Percentiles rank a stretch among this genome's conserved stretches.
phyloP scores from a whole-genome alignment of 2,888 invertebrate genomes.

The Drosophila anceps region DNA sequence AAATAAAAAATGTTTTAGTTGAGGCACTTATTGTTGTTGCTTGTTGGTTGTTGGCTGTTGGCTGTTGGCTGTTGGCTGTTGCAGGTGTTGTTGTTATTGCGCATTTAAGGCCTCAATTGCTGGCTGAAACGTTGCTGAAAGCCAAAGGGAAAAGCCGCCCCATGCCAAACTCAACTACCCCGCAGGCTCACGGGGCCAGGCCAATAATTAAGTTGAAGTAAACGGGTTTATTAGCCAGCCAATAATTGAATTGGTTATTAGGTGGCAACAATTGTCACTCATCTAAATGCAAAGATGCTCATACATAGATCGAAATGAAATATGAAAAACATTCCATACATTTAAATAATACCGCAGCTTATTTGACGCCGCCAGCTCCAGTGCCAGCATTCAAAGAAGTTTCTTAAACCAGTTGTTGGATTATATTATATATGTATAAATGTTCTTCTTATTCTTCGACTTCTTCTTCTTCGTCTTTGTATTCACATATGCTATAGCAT shows the following conservation, averaged over 20 bases:
- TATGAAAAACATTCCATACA: not conserved
- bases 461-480: not conserved
- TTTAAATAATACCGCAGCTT: not conserved
- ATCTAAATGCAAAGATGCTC: not conserved
- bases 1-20: conserved; percentile 21
- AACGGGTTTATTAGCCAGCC: not conserved
- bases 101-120: conserved; percentile 19
- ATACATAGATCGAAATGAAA: not conserved
- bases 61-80: not conserved
- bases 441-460: not conserved
- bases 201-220: conserved; percentile 7
- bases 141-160: not conserved
- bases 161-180: conserved; percentile 29
- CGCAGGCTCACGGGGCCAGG: conserved; percentile 5
- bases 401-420: not conserved
- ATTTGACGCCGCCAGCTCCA: conserved; percentile 2
- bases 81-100: conserved; percentile 23
- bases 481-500: conserved; percentile 2
- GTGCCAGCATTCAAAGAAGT: not conserved
- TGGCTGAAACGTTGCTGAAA: conserved; percentile 3
- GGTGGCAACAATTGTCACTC: conserved; percentile 30
- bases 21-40: conserved; percentile 21
- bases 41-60: not conserved
- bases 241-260: conserved; percentile 41
- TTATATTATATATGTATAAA: not conserved